Evolutionary conservation across 2,888 invertebrate species (phyloP), one percentile per base, ranked within the genome.

Genomic region (Rhorus exstirpatorius): DNA sequence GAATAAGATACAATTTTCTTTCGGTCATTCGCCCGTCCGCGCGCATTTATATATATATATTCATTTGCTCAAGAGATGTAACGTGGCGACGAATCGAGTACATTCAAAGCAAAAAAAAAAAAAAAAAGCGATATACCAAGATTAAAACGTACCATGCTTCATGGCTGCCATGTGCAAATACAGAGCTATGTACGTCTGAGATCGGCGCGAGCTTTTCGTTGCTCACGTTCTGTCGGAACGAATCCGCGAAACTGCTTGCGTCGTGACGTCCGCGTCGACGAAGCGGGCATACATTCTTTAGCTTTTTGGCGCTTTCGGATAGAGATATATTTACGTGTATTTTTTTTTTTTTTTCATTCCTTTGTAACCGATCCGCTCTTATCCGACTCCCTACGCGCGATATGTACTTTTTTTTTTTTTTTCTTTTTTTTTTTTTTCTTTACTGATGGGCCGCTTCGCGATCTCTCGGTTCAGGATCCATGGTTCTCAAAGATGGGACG

Each of bases 101-200:
- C n/a, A n/a, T n/a, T n/a, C n/a, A n/a, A n/a, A n/a, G n/a, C n/a
- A 35, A 63, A 49, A 14, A 38, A 0, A 61, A 44, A 4, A 68
- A 51, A 81, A 74, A 76, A 74, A 71, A 77, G 81, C 77, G 81
- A 74, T 74, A 87, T 86, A 88, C 87, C 88, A 83, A 88, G 88
- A 88, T 86, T 86, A 84, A 89, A 87, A 93, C 93, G 89, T 93
- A 93, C 93, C 93, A 92, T 94, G 93, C 92, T 93, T 93, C 93
- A 94, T 93, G 89, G 93, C 94, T 91, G 94, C 93, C 93, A 93
- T 93, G 93, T 93, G 93, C 93, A 92, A 92, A 90, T 90, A 90
- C 89, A 89, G 85, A 85, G 85, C 81, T 89, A 88, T 89, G 85
- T 89, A 90, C 87, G 89, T 88, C 89, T 88, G 87, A 88, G 87